phyloP scores from a whole-genome alignment of 2,797 vertebrate species.

The Sebastes oblongus region DNA sequence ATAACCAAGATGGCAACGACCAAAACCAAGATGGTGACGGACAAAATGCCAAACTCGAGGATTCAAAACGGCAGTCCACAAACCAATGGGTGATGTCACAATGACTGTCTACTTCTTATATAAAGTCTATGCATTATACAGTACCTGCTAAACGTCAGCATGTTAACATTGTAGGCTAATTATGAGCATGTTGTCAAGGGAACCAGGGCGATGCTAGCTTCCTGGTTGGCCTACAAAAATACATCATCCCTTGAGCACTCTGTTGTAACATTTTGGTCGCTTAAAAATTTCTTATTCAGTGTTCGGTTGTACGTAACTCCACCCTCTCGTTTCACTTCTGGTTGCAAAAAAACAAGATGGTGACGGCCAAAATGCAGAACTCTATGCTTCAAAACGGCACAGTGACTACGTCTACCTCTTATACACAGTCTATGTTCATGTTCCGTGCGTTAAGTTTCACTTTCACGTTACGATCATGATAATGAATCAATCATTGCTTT shows the following conservation, averaged over 20 bases:
- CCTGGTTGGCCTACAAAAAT: background rate
- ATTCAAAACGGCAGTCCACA: background rate
- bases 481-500: slow-evolving; percentile 50
- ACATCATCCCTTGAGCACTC: background rate
- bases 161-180: too few species aligned
- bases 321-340: background rate
- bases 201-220: background rate
- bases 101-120: too few species aligned
- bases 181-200: too few species aligned
- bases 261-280: background rate
- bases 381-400: too few species aligned
- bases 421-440: background rate
- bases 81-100: too few species aligned
- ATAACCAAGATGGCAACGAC: background rate
- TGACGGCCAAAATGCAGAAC: too few species aligned
- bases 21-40: background rate
- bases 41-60: background rate
- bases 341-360: background rate
- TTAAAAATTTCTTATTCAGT: background rate
- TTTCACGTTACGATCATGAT: slow-evolving; percentile 13
- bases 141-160: too few species aligned
- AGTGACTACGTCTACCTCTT: too few species aligned
- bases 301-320: background rate
- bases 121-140: too few species aligned
- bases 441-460: background rate